Conservation (phyloP, 1,140 invertebrate genomes). For the Galleria mellonella region DNA sequence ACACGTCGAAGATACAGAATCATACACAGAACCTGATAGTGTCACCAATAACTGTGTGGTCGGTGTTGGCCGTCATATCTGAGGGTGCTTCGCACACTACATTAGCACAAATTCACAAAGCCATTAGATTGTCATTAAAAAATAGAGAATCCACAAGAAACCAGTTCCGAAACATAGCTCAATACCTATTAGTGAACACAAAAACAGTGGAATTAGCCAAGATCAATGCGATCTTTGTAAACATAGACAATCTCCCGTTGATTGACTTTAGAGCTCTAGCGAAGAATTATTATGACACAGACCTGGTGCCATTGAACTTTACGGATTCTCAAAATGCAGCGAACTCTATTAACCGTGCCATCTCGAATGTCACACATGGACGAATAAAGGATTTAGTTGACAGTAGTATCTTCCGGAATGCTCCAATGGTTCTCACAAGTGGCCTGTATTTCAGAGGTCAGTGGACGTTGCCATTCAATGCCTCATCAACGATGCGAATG, state of each 20-base stretch:
- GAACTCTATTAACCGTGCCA: constrained; percentile 79
- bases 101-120: constrained; percentile 41
- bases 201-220: constrained; percentile 44
- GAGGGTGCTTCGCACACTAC: constrained; percentile 67
- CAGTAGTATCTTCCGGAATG: constrained; percentile 65
- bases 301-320: constrained; percentile 78
- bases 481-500: constrained; percentile 72
- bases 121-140: constrained; percentile 38
- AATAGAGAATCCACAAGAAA: constrained; percentile 32
- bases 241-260: constrained; percentile 23
- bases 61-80: constrained; percentile 61
- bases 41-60: constrained; percentile 74
- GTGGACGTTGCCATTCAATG: constrained; percentile 85
- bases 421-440: constrained; percentile 82
- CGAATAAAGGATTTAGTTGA: constrained; percentile 79
- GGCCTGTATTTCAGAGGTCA: constrained; percentile 88
- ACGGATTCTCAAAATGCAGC: constrained; percentile 50
- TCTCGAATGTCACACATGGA: constrained; percentile 78
- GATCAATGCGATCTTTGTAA: constrained; percentile 50
- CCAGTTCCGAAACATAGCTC: constrained; percentile 42
- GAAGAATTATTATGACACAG: constrained; percentile 71
- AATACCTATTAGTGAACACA: constrained; percentile 57
- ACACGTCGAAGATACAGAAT: constrained; percentile 27
- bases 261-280: constrained; percentile 47
- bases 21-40: constrained; percentile 43